These are phyloP conservation scores for Gracilinanus agilis DNA, from an alignment of 2,113 vertebrate species.

Conservation along the genomic window DNA sequence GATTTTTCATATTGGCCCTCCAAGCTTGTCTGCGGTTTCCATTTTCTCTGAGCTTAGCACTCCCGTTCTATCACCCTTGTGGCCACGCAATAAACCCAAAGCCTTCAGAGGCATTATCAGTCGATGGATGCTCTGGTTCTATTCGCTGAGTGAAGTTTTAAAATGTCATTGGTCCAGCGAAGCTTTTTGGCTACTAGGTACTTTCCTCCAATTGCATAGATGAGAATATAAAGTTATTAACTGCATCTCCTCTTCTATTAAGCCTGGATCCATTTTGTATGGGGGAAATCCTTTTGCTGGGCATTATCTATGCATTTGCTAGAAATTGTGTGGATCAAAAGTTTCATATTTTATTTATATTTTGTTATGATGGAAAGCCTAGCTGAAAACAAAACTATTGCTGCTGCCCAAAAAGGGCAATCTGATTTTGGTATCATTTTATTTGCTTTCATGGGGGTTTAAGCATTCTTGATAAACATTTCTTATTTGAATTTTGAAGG, in stretches of 20 bases:
- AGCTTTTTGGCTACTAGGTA: conserved; percentile 16
- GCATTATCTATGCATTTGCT: conserved; percentile 16
- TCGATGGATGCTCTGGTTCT: background rate
- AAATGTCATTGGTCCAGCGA: background rate
- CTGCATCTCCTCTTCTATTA: background rate
- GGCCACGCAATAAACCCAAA: background rate
- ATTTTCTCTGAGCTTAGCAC: background rate
- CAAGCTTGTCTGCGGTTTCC: background rate
- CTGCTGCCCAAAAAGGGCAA: conserved; percentile 12
- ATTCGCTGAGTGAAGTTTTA: conserved; percentile 12
- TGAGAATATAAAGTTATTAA: background rate
- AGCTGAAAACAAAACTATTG: conserved; percentile 53
- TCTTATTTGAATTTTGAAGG: background rate
- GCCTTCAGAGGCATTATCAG: background rate
- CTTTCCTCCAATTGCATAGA: conserved; percentile 21
- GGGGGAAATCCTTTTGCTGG: conserved; percentile 25
- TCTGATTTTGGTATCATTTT: conserved; percentile 45
- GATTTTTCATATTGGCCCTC: background rate
- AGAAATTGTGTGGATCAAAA: conserved; percentile 26
- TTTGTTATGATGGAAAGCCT: conserved; percentile 38
- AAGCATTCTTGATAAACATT: conserved; percentile 13
- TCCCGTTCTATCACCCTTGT: background rate
- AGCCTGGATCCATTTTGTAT: background rate
- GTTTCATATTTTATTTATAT: conserved; percentile 64
- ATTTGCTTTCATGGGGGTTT: conserved; percentile 16